Base-by-base conservation (phyloP, 2,797 vertebrate species). In the Pygocentrus nattereri region DNA sequence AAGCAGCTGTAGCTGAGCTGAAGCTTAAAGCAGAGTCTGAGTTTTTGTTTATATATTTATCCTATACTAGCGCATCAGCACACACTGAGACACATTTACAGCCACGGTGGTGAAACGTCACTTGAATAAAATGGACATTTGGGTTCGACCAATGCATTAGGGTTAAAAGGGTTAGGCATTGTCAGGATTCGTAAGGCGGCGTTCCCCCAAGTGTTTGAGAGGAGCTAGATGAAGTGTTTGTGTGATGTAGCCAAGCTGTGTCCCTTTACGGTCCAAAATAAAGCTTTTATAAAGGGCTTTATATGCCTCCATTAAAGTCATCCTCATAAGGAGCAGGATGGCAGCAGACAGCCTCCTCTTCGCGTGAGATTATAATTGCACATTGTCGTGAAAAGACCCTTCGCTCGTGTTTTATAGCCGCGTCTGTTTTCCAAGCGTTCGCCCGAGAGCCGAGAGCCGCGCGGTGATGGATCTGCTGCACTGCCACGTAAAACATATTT, bases 401-500 rank as follows among this genome's bases (percentile, higher is more conserved):
- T 50, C 61, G n/a, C 81, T 2, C 18, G 25, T 79, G 76, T 81
- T 74, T 78, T 82, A 56, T 73, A 59, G 64, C 50, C 11, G 58
- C 15, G 30, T 75, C 18, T 78, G 79, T 71, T 80, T 72, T 62
- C 47, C 25, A 38, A 67, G 68, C 59, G 68, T 70, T 89, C 83
- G n/a, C 78, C 19, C 88, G 88, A 84, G 84, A 87, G 76, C 75
- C 34, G 86, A 67, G 89, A 84, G 87, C 88, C 88, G 87, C 87
- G 89, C 88, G 85, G 88, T 83, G 72, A 34, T 85, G 76, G 23
- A 85, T 91, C 92, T 91, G 81, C 82, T 87, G 85, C 79, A 83
- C 87, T 91, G 92, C 92, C 93, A 91, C 88, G 82, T 91, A 90
- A 92, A 90, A 76, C 91, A 93, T 90, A 91, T 95, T 95, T 95